Evolutionary conservation across 2,888 invertebrate species (phyloP).

Genomic region (Nomada fucata): DNA sequence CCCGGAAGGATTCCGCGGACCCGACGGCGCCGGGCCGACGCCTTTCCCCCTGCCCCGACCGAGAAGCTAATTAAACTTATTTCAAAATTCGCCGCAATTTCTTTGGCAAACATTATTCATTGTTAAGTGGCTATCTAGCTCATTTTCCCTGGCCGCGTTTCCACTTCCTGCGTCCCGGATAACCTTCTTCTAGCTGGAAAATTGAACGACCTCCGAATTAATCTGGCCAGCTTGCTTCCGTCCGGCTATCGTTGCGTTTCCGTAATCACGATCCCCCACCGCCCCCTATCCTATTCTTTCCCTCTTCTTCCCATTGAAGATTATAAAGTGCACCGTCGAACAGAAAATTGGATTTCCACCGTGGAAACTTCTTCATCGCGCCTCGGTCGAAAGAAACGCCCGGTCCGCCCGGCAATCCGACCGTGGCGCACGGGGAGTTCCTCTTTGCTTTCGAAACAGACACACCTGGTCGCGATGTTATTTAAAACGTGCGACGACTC

Average conservation of each 20-base stretch:
- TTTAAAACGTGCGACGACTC: background rate
- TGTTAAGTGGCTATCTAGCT: conserved; percentile 61
- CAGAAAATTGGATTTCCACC: conserved; percentile 56
- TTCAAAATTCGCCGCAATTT: conserved; percentile 72
- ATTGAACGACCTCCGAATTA: conserved; percentile 61
- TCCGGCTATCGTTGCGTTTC: conserved; percentile 50
- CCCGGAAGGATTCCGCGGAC: conserved; percentile 44
- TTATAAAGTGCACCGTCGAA: conserved; percentile 61
- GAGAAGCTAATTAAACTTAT: conserved; percentile 73
- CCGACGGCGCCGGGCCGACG: conserved; percentile 14
- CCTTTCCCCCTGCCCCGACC: conserved; percentile 19
- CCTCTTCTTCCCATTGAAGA: conserved; percentile 33
- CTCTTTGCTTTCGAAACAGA: background rate
- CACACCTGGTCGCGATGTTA: conserved; percentile 6
- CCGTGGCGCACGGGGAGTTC: background rate
- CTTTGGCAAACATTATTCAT: conserved; percentile 75
- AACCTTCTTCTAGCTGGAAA: conserved; percentile 57
- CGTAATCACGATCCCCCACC: conserved; percentile 49
- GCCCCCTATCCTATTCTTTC: background rate
- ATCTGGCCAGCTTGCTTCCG: conserved; percentile 49
- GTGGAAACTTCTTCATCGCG: conserved; percentile 24
- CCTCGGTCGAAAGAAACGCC: conserved; percentile 1
- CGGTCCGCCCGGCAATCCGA: background rate
- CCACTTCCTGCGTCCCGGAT: conserved; percentile 49
- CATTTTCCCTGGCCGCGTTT: conserved; percentile 49